Evolutionary conservation across 2,888 invertebrate species (phyloP), one percentile per base, ranked within the genome.

Genomic region (Melanostoma scalare): DNA sequence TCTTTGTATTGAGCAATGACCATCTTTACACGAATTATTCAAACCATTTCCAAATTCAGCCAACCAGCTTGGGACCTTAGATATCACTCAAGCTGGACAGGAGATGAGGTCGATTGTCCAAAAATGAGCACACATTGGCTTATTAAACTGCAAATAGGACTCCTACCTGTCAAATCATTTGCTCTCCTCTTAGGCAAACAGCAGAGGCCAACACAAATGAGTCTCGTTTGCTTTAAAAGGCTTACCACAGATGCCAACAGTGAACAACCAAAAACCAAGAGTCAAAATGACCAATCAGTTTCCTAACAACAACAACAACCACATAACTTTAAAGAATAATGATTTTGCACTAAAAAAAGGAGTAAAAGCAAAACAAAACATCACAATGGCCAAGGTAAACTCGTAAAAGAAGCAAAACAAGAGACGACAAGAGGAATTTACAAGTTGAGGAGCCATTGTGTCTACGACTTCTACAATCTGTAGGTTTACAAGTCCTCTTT

Each of bases 161-260:
- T 78, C 55, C 60, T 75, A 79, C 74, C 84, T 84, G 84, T 75
- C 84, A 78, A 82, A 69, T 69, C 78, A 65, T 53, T 74, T 74
- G 69, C 65, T 82, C 75, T 61, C 58, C 46, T 65, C 65, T 75
- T 60, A 53, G 40, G 30, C 56, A 36, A 65, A 50, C 67, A 31
- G 31, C 60, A 56, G 68, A 61, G 56, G 31, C 56, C 35, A 61
- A 74, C 79, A 69, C 56, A 79, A 78, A 75, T 71, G 65, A 53
- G 58, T 33, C 65, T 75, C 58, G 35, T 68, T 50, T 48, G 33
- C 68, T 79, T 36, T 74, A 60, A 60, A 67, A 53, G 60, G 72
- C 33, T 52, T 20, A 36, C 35, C 44, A 4, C 9, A 33, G 60
- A 35, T 56, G 50, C 69, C 69, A 67, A 61, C 36, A 38, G n/a